A percentile compares a stretch with the other conserved stretches of the same genome.
These are phyloP conservation scores for Orussus abietinus DNA, from an alignment of 1,140 invertebrate species.

Conservation along the genomic window DNA sequence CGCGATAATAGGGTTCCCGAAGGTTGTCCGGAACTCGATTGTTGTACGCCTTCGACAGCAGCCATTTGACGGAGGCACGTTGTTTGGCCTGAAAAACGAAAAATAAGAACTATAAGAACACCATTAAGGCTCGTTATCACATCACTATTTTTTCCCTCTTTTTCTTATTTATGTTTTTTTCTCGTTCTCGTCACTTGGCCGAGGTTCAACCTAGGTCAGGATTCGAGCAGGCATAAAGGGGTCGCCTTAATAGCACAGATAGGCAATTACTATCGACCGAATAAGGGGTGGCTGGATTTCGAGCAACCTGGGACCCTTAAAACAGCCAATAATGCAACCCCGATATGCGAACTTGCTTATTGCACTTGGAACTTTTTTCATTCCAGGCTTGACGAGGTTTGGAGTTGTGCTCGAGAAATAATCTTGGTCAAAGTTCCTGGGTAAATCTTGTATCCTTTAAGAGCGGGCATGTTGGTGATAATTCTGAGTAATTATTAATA, in stretches of 20 bases:
- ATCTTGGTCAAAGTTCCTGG: too few relatives aligned
- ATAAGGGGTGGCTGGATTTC: too few relatives aligned
- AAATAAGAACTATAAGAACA: slow-evolving; percentile 22
- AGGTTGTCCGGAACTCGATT: slow-evolving; percentile 92
- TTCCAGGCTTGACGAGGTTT: too few relatives aligned
- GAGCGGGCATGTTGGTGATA: too few relatives aligned
- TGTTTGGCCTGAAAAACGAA: slow-evolving; percentile 87
- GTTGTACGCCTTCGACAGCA: slow-evolving; percentile 94
- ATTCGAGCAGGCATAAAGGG: slow-evolving; percentile 11
- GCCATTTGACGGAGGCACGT: slow-evolving; percentile 94
- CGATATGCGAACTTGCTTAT: too few relatives aligned
- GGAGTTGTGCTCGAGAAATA: too few relatives aligned
- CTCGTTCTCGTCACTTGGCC: neutral
- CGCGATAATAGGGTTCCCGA: slow-evolving; percentile 89
- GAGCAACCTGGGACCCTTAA: too few relatives aligned
- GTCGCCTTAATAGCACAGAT: slow-evolving; percentile 13
- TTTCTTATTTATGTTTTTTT: slow-evolving; percentile 5
- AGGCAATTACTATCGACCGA: slow-evolving; percentile 17
- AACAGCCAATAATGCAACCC: too few relatives aligned
- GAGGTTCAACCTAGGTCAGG: neutral
- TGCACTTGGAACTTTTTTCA: too few relatives aligned
- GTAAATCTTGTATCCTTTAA: too few relatives aligned
- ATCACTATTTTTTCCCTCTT: slow-evolving; percentile 6
- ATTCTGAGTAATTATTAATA: too few relatives aligned
- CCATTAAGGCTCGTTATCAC: neutral